Conservation (phyloP, 2,888 invertebrate species). For the Melikaiella ostensackeni region DNA sequence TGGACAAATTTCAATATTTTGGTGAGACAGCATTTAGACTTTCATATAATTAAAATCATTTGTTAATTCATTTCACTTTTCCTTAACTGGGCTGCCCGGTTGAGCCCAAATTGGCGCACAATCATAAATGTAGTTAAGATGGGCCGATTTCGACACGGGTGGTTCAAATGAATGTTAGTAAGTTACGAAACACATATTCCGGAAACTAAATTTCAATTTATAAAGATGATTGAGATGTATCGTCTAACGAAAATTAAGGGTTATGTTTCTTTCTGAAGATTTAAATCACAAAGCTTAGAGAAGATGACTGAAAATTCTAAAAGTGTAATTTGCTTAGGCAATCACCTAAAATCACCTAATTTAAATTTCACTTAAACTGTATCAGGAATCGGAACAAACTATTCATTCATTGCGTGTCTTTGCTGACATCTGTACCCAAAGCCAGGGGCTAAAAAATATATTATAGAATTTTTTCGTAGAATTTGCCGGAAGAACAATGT, state of each 20-base stretch:
- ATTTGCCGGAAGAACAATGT: background rate
- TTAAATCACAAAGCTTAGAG: background rate
- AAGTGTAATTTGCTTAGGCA: no score
- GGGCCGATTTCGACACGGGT: no score
- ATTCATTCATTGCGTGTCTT: conserved; percentile 18
- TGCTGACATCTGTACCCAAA: background rate
- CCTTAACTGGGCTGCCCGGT: no score
- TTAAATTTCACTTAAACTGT: conserved; percentile 9
- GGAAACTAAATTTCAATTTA: background rate
- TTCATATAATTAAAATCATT: no score
- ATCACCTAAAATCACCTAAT: background rate
- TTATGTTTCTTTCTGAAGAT: background rate
- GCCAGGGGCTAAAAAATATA: background rate
- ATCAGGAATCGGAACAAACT: conserved; percentile 3
- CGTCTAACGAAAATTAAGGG: background rate
- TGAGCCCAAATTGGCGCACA: no score
- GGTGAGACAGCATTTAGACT: no score
- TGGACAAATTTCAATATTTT: no score
- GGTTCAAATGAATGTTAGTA: no score
- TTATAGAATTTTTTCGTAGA: conserved; percentile 4
- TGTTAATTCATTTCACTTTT: no score
- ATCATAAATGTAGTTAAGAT: no score
- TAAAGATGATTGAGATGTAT: background rate
- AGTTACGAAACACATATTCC: background rate
- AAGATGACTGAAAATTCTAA: background rate